Evolutionary conservation across 2,888 invertebrate species (phyloP).

Genomic region (Ephialtes manifestator): DNA sequence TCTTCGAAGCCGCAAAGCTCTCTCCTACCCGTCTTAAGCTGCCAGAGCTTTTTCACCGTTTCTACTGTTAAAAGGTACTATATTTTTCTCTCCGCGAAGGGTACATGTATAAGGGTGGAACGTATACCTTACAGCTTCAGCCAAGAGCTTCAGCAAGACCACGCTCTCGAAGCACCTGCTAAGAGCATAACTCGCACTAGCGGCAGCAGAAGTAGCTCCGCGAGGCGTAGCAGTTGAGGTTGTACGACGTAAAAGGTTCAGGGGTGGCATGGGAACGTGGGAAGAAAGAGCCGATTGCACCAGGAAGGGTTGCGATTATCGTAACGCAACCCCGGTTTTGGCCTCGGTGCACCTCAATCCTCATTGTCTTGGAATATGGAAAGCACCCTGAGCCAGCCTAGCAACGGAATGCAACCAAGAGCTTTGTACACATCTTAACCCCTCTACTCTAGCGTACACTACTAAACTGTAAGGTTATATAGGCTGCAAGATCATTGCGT

Average conservation of each 20-base stretch:
- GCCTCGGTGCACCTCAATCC: conserved; percentile 19
- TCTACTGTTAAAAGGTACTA: conserved; percentile 82
- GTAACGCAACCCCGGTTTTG: neutral
- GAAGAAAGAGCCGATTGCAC: conserved; percentile 9
- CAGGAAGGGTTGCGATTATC: conserved; percentile 21
- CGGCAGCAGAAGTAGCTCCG: conserved; percentile 55
- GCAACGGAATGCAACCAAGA: conserved; percentile 5
- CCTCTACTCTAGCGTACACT: neutral
- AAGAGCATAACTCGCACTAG: conserved; percentile 79
- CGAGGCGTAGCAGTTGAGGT: conserved; percentile 15
- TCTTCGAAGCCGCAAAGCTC: conserved; percentile 68
- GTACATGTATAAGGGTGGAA: conserved; percentile 36
- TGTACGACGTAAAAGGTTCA: conserved; percentile 41
- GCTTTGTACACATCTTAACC: neutral
- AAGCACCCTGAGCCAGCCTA: neutral
- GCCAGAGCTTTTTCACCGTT: conserved; percentile 76
- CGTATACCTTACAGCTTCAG: conserved; percentile 48
- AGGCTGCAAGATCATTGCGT: neutral
- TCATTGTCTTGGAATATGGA: conserved; percentile 43
- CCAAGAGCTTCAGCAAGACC: conserved; percentile 48
- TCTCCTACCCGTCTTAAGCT: conserved; percentile 59
- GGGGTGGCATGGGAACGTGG: conserved; percentile 32
- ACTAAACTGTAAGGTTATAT: neutral
- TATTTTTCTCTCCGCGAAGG: conserved; percentile 69
- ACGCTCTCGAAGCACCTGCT: conserved; percentile 78